Conservation (phyloP, 2,888 invertebrate species). For the Euzophera pinguis region DNA sequence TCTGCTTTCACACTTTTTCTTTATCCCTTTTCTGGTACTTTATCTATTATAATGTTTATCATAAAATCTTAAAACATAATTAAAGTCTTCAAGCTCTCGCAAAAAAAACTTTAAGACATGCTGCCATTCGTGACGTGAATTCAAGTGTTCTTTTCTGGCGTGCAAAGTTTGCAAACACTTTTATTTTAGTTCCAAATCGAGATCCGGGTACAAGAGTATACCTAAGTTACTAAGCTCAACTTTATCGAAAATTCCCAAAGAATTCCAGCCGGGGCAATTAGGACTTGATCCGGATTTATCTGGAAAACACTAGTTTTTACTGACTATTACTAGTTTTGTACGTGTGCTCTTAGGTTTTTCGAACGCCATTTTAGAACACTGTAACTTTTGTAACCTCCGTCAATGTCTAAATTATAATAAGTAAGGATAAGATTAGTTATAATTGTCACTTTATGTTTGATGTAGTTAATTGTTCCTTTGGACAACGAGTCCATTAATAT, state of each 20-base stretch:
- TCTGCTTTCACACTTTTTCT: neutral
- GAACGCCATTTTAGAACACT: slow-evolving; percentile 20
- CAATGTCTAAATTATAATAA: slow-evolving; percentile 52
- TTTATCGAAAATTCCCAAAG: slow-evolving; percentile 1
- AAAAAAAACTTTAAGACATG: neutral
- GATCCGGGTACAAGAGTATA: slow-evolving; percentile 2
- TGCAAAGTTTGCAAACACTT: slow-evolving; percentile 20
- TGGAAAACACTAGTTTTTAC: neutral
- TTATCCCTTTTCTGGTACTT: no score
- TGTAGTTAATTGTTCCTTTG: neutral
- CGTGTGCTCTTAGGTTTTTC: slow-evolving; percentile 3
- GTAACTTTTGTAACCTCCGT: slow-evolving; percentile 22
- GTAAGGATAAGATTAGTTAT: slow-evolving; percentile 19
- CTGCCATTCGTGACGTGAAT: slow-evolving; percentile 37
- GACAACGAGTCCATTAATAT: neutral
- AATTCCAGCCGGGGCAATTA: slow-evolving; percentile 8
- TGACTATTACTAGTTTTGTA: neutral
- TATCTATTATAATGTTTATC: no score
- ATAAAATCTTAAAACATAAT: no score
- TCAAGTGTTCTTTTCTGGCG: slow-evolving; percentile 32
- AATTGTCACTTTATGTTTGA: slow-evolving; percentile 1
- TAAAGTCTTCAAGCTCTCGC: no score
- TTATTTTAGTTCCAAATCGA: slow-evolving; percentile 12
- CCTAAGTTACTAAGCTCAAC: slow-evolving; percentile 2
- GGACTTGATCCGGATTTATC: slow-evolving; percentile 6